A percentile compares a stretch with the other conserved stretches of the same genome.
These are phyloP conservation scores for Epizoanthus illoricatus DNA, from an alignment of 92 coral and sea anemone genomes.

Conservation along the genomic window DNA sequence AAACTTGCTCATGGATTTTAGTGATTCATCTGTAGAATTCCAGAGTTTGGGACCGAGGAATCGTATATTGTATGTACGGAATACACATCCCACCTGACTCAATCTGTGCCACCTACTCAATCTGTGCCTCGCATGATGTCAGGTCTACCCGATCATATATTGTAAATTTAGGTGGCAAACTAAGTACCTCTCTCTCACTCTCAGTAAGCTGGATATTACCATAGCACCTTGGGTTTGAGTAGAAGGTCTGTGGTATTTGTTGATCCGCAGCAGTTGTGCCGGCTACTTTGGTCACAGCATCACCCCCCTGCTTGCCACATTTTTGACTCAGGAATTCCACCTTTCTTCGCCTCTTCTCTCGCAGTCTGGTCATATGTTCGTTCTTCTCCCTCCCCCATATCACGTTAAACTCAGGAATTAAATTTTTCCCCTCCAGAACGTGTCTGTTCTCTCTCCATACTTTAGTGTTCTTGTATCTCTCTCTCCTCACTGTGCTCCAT, in stretches of 20 bases:
- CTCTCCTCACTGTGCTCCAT: slow-evolving; percentile 7
- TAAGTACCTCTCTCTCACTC: slow-evolving; percentile 6
- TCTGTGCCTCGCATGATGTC: slow-evolving; percentile 13
- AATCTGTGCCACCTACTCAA: too few species aligned
- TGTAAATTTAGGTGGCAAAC: slow-evolving; percentile 24
- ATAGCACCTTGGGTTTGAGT: slow-evolving; percentile 22
- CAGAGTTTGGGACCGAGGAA: too few species aligned
- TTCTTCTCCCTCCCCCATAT: slow-evolving; percentile 5
- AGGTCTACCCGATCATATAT: slow-evolving; percentile 18
- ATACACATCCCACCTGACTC: too few species aligned
- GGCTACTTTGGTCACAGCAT: background rate
- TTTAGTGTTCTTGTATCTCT: slow-evolving; percentile 14
- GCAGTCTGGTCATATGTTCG: background rate
- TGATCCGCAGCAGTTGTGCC: background rate
- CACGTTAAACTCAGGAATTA: background rate
- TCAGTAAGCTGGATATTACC: slow-evolving; percentile 3
- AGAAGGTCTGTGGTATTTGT: background rate
- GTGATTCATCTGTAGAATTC: too few species aligned
- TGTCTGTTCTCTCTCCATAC: slow-evolving; percentile 14
- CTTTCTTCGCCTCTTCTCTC: background rate
- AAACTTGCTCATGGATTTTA: too few species aligned
- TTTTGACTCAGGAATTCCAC: slow-evolving; percentile 3
- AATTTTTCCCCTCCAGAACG: background rate
- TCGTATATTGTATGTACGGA: too few species aligned
- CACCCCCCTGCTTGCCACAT: background rate